Base-by-base conservation (phyloP, 1,140 invertebrate species). In the Sycophila sp. region DNA sequence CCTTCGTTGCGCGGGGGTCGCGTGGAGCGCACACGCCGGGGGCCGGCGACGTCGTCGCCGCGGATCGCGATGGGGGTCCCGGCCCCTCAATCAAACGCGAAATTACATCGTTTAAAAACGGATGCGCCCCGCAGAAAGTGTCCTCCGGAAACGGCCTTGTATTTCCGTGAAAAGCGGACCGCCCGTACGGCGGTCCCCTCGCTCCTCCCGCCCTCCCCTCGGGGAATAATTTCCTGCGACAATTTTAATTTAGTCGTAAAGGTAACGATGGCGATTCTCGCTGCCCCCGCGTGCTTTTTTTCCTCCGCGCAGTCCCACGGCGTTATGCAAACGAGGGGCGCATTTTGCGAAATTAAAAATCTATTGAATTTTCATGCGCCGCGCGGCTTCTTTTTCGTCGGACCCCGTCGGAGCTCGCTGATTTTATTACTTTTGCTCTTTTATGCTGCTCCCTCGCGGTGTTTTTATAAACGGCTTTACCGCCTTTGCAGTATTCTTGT, bases 101-200 rank as follows among this genome's bases (percentile, higher is more conserved):
- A 63, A 63, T 63, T 47, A 63, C 60, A 63, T 63, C 60, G 60
- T 63, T 63, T 63, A 63, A 63, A 63, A 63, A 63, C 60, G 60
- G 60, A 63, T 63, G 42, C 42, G 40, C 24, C 58, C 58, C n/a
- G 42, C 60, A 49, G 38, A 60, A 63, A 63, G 60, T 63, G 40
- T 63, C 42, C 60, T 63, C 8, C 60, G 60, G 60, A 63, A 63
- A 63, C 28, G 28, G 13, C 30, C 42, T 17, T 63, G 60, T 63
- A 49, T 63, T 34, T 49, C 42, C 40, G 40, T 13, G 42, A 24
- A 62, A 62, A 62, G 58, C 58, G 19, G 11, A 17, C 32, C 30
- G 56, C 19, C 17, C 34, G 24, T 13, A 22, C 38, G 24, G 26
- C 38, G 17, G 13, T 2, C 56, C n/a, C 56, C 5, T 2, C 40